These are phyloP conservation scores for Aquatica leii DNA, from an alignment of 2,888 invertebrate species.

Conservation along the genomic window DNA sequence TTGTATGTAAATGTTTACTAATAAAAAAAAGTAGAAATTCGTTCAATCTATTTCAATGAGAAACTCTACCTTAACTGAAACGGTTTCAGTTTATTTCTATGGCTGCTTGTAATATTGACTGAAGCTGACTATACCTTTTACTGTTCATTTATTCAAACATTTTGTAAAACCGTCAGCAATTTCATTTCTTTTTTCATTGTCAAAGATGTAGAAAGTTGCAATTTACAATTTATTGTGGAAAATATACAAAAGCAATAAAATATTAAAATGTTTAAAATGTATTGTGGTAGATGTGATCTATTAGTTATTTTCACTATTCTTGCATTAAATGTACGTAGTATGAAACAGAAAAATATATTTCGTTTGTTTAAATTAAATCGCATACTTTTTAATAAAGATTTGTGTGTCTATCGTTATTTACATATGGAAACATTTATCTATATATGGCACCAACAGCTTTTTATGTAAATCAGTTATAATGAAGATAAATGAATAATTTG, in stretches of 20 bases:
- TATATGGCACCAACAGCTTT: no score
- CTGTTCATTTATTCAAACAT: constrained; percentile 22
- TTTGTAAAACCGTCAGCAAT: constrained; percentile 15
- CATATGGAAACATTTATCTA: no score
- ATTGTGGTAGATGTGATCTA: no score
- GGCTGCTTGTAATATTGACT: constrained; percentile 10
- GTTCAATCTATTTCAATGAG: constrained; percentile 1
- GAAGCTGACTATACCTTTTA: background rate
- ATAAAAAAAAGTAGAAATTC: background rate
- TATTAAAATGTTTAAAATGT: background rate
- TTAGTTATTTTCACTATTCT: no score
- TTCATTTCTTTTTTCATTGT: constrained; percentile 16
- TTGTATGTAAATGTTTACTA: no score
- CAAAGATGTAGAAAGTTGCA: constrained; percentile 22
- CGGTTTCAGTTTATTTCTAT: constrained; percentile 12
- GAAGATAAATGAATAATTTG: no score
- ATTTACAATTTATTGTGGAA: constrained; percentile 21
- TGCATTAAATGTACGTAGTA: no score
- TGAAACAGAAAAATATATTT: no score
- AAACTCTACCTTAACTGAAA: background rate
- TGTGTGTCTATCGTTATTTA: no score
- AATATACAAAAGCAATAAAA: constrained; percentile 20
- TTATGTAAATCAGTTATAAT: no score
- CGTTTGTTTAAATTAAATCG: no score
- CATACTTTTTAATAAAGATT: no score